Conservation (phyloP, 2,113 vertebrate species). For the Ptilorrhoa leucosticta region DNA sequence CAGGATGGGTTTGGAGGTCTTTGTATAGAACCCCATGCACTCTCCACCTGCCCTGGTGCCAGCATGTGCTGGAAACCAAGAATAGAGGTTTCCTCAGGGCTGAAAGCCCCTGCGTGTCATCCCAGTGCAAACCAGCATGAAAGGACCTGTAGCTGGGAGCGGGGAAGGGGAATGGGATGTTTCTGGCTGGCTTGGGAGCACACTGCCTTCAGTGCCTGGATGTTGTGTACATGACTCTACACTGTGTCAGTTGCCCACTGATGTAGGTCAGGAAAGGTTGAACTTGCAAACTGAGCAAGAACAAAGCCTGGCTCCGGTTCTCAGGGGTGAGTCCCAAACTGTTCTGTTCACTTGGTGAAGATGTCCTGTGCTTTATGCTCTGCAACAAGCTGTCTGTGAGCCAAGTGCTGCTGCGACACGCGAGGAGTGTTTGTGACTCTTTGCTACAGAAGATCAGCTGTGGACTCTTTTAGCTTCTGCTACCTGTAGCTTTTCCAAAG, state of each 20-base stretch:
- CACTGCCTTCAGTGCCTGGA: background rate
- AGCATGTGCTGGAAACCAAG: background rate
- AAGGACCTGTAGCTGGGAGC: background rate
- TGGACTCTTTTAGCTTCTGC: background rate
- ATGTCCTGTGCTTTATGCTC: background rate
- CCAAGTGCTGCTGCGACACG: background rate
- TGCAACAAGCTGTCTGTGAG: background rate
- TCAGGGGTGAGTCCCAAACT: background rate
- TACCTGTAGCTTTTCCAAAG: background rate
- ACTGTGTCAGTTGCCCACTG: rapidly evolving
- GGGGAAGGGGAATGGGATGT: background rate
- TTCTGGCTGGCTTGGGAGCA: background rate
- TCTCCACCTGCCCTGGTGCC: background rate
- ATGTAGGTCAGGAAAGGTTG: background rate
- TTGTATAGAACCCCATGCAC: background rate
- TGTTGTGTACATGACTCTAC: background rate
- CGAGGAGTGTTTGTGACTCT: background rate
- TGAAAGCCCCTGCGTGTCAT: background rate
- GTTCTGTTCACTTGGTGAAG: background rate
- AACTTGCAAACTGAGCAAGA: background rate
- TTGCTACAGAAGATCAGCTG: background rate
- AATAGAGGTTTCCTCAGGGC: background rate
- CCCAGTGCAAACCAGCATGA: background rate
- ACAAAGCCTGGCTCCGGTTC: background rate
- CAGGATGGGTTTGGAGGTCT: background rate